A percentile compares a stretch with the other conserved stretches of the same genome.
Evolutionary conservation across 2,888 invertebrate genomes (phyloP).

Genomic region (Melanostoma scalare): DNA sequence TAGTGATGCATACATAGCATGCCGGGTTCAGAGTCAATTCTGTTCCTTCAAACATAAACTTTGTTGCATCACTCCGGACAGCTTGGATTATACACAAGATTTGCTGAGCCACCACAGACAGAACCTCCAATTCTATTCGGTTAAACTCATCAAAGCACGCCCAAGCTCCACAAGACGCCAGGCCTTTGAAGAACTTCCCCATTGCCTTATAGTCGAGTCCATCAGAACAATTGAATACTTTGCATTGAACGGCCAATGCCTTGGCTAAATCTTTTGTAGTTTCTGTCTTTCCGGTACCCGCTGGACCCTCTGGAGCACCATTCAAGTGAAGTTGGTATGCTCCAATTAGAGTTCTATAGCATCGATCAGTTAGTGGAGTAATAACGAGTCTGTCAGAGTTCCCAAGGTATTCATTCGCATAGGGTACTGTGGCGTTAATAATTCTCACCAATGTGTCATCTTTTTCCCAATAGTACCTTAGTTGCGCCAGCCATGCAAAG

Average conservation of each 20-base stretch:
- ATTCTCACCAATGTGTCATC: conserved; percentile 84
- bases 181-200: conserved; percentile 88
- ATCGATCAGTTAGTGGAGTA: conserved; percentile 85
- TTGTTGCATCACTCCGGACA: conserved; percentile 83
- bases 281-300: conserved; percentile 95
- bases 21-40: conserved; percentile 84
- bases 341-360: conserved; percentile 88
- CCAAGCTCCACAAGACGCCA: conserved; percentile 89
- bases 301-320: conserved; percentile 88
- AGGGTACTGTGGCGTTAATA: conserved; percentile 86
- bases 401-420: conserved; percentile 89
- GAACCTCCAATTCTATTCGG: conserved; percentile 87
- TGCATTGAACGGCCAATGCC: conserved; percentile 93
- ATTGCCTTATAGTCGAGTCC: conserved; percentile 88
- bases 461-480: conserved; percentile 88
- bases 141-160: conserved; percentile 90
- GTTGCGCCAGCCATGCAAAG: conserved; percentile 88
- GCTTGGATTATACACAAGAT: conserved; percentile 87
- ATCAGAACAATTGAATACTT: conserved; percentile 89
- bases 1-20: conserved; percentile 85
- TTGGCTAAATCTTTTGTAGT: conserved; percentile 96
- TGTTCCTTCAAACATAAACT: conserved; percentile 86
- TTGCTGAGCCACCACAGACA: conserved; percentile 89
- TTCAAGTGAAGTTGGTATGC: conserved; percentile 88
- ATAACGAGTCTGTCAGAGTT: conserved; percentile 86